phyloP scores from a whole-genome alignment of 2,888 invertebrate genomes.

The Acanthoscelides obtectus region DNA sequence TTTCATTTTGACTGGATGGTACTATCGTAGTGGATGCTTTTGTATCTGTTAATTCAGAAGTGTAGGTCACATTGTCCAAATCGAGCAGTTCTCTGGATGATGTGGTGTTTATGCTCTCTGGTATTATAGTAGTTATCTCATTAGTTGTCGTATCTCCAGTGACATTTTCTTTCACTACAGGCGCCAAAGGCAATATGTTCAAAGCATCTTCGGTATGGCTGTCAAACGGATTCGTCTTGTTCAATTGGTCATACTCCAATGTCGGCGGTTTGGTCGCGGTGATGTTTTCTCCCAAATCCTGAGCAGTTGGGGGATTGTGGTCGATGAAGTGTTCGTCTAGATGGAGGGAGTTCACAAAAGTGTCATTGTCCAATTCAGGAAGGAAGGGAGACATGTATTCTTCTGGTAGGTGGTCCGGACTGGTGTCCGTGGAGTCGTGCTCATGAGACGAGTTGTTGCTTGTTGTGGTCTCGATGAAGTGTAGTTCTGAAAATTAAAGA shows the following conservation, averaged over 20 bases:
- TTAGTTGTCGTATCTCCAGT: conserved; percentile 9
- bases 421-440: conserved; percentile 22
- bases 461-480: conserved; percentile 4
- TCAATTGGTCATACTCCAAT: conserved; percentile 51
- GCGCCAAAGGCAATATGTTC: conserved; percentile 29
- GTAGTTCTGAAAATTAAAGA: conserved; percentile 8
- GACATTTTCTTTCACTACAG: conserved; percentile 8
- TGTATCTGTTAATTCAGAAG: neutral
- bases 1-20: conserved; percentile 7
- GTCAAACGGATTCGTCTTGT: conserved; percentile 51
- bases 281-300: conserved; percentile 29
- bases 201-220: conserved; percentile 33
- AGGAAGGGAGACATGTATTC: conserved; percentile 65
- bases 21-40: conserved; percentile 2
- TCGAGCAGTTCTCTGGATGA: conserved; percentile 4
- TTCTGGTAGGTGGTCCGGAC: conserved; percentile 22
- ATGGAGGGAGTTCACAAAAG: conserved; percentile 56
- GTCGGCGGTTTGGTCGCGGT: conserved; percentile 35
- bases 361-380: conserved; percentile 61
- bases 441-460: neutral
- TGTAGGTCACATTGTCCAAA: neutral
- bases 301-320: conserved; percentile 14
- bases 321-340: conserved; percentile 43
- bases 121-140: too few relatives aligned
- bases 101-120: neutral